These are phyloP conservation scores for Corvus hawaiiensis DNA, from an alignment of 2,113 vertebrate genomes.

Conservation along the genomic window DNA sequence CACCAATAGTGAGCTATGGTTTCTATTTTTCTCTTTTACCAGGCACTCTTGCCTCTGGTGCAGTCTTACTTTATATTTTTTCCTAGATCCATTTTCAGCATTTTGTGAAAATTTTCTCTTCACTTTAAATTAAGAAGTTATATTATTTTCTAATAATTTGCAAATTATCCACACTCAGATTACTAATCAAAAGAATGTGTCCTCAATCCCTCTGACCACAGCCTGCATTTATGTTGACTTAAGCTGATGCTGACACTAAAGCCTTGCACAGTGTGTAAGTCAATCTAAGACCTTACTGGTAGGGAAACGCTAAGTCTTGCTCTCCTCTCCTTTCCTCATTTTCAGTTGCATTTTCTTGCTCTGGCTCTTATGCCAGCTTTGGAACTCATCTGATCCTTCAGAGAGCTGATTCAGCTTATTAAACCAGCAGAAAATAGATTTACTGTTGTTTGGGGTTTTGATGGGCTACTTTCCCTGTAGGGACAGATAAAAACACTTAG, in stretches of 20 bases:
- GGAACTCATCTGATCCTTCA: background rate
- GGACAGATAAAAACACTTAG: conserved; percentile 7
- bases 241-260: background rate
- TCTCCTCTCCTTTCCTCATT: background rate
- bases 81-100: background rate
- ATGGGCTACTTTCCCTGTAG: background rate
- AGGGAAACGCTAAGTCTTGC: background rate
- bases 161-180: background rate
- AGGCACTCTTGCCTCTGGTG: background rate
- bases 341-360: background rate
- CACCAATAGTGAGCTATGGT: background rate
- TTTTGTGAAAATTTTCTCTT: background rate
- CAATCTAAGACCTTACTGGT: background rate
- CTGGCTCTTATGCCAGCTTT: background rate
- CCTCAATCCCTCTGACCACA: background rate
- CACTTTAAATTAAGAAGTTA: background rate
- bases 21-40: background rate
- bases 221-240: background rate
- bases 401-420: conserved; percentile 16
- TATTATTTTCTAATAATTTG: background rate
- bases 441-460: background rate
- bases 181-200: background rate
- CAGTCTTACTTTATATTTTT: background rate
- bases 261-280: background rate
- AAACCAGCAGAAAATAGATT: background rate